Base-by-base conservation (phyloP, 2,113 vertebrate species). In the Sebastes schlegelii region DNA sequence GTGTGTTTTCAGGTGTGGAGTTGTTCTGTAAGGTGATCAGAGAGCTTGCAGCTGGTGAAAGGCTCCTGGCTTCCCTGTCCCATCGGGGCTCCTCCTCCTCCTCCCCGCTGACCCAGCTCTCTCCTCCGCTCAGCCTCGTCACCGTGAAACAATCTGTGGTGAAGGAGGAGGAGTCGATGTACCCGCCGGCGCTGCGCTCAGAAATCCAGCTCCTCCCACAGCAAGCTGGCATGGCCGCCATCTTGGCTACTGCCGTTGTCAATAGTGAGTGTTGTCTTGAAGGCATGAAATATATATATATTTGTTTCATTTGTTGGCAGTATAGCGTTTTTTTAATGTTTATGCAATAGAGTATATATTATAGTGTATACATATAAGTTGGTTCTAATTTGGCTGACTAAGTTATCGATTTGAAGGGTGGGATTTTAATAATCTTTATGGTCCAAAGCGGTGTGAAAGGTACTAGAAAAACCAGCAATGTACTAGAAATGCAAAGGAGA, bases 141-240 rank as follows among this genome's bases (percentile, higher is more conserved):
- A 89, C 57, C 51, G 89, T 91, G 34, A 91, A 87, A 5, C 86
- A 73, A 11, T 65, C 82, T 3, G 12, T 43, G 0, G 90, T 95
- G 87, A 97, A 97, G 72, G 89, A 95, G 72, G 89, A 95, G 1
- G 97, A 97, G 49, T 71, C 94, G 0, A 23, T 66, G 57, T 95
- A 96, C 88, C 95, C 95, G 0, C 95, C 95, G 0, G 86, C 94
- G 0, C 77, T 95, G 43, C 96, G 82, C 88, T 88, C 97, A 0
- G 98, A 99, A 73, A 98, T 99, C 91, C 98, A 98, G 95, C 97
- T 99, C 42, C 97, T 99, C 77, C 98, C 98, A 0, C 98, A 99
- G 94, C 98, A 99, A 80, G 98, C 98, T 0, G 98, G 98, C 90
- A 99, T 99, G 98, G 98, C 98, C 0, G 97, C 98, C 85, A 98